phyloP scores from a whole-genome alignment of 92 coral and sea anemone genomes.

The Porites divaricata region DNA sequence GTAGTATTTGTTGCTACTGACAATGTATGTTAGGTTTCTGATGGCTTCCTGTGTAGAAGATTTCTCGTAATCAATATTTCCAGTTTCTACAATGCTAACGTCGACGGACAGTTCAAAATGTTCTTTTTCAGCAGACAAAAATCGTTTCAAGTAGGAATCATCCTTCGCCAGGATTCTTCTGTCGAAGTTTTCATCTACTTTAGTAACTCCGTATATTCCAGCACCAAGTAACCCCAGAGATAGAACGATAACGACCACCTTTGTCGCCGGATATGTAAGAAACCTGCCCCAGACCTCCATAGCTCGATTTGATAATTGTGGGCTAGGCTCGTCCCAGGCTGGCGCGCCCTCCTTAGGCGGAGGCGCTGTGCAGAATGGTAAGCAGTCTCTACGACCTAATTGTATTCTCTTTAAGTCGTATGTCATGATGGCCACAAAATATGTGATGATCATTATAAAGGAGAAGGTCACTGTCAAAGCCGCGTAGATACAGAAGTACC shows the following conservation, averaged over 20 bases:
- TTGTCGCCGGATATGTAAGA: conserved; percentile 50
- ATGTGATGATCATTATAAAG: conserved; percentile 75
- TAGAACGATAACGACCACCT: conserved; percentile 48
- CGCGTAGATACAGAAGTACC: conserved; percentile 88
- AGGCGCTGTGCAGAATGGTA: conserved; percentile 69
- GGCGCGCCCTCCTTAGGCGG: conserved; percentile 38
- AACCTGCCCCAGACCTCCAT: conserved; percentile 64
- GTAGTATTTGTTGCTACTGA: conserved; percentile 63
- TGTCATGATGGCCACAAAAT: conserved; percentile 76
- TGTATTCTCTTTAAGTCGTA: conserved; percentile 74
- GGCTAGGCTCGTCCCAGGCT: conserved; percentile 67
- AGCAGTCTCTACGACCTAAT: conserved; percentile 77
- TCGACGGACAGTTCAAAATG: conserved; percentile 48
- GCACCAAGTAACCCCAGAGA: conserved; percentile 69
- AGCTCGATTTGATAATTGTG: conserved; percentile 47
- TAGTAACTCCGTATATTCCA: conserved; percentile 74
- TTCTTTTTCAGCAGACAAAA: conserved; percentile 51
- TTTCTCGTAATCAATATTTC: conserved; percentile 48
- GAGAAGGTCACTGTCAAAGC: conserved; percentile 72
- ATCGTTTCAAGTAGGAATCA: conserved; percentile 57
- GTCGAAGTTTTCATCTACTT: conserved; percentile 72
- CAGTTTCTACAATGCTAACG: conserved; percentile 69
- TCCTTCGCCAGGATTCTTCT: conserved; percentile 72
- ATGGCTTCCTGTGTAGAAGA: conserved; percentile 49
- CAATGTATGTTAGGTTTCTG: conserved; percentile 54